A percentile compares a stretch with the other conserved stretches of the same genome.
These are phyloP conservation scores for Melinaea menophilus DNA, from an alignment of 2,888 invertebrate species.

Conservation along the genomic window DNA sequence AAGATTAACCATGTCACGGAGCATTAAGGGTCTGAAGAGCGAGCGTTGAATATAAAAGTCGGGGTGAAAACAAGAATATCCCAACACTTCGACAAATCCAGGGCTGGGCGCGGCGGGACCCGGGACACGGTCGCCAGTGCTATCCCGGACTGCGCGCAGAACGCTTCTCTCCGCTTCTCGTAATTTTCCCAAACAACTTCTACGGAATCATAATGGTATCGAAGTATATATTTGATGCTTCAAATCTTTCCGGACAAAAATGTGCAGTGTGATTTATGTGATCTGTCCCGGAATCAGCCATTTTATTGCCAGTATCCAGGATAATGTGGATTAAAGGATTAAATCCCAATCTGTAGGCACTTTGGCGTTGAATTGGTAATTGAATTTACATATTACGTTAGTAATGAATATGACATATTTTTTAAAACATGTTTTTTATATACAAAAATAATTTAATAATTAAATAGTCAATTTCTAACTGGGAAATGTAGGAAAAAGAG, in stretches of 20 bases:
- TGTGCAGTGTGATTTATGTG: conserved; percentile 46
- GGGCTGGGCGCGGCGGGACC: conserved; percentile 41
- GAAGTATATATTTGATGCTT: conserved; percentile 41
- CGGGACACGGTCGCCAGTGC: conserved; percentile 41
- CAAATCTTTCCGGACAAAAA: conserved; percentile 46
- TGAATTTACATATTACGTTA: not conserved
- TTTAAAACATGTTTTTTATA: not conserved
- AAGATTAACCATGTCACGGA: conserved; percentile 24
- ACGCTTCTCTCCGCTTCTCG: conserved; percentile 30
- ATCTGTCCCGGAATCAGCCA: conserved; percentile 10
- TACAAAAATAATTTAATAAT: too few relatives aligned
- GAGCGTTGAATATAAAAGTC: conserved; percentile 42
- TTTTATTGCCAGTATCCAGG: conserved; percentile 6
- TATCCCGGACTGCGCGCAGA: conserved; percentile 48
- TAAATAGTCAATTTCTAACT: too few relatives aligned
- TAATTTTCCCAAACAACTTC: conserved; percentile 36
- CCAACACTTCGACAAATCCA: conserved; percentile 30
- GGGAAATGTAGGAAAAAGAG: too few relatives aligned
- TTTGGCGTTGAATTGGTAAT: conserved; percentile 21
- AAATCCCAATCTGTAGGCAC: conserved; percentile 18
- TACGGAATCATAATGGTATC: conserved; percentile 49
- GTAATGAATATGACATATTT: not conserved
- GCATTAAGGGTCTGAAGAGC: conserved; percentile 30
- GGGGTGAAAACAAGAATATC: conserved; percentile 43
- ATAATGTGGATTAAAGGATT: conserved; percentile 23